Evolutionary conservation across 2,888 invertebrate species (phyloP).

Genomic region (Xylota sylvarum): DNA sequence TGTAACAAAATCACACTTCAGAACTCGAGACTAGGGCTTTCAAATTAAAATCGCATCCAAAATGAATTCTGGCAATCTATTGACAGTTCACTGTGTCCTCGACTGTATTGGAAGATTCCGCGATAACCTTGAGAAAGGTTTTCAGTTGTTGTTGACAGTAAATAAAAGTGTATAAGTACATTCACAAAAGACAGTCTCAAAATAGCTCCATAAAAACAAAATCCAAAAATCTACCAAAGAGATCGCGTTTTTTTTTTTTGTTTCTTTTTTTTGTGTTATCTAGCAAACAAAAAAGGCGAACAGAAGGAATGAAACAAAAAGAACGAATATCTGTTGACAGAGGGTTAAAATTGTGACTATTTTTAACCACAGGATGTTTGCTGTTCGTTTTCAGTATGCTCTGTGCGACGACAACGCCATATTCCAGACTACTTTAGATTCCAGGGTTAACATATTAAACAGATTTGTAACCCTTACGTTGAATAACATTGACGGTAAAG

Average conservation of each 20-base stretch:
- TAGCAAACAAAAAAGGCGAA: conserved; percentile 13
- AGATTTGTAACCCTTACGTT: conserved; percentile 8
- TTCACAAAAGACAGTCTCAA: conserved; percentile 8
- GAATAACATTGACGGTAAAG: conserved; percentile 10
- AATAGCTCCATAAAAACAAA: conserved; percentile 6
- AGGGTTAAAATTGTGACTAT: conserved; percentile 42
- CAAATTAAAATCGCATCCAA: conserved; percentile 46
- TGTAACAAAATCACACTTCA: conserved; percentile 47
- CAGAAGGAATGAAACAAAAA: conserved; percentile 9
- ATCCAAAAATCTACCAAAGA: conserved; percentile 9
- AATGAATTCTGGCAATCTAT: conserved; percentile 17
- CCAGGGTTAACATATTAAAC: conserved; percentile 14
- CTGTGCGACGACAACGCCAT: neutral
- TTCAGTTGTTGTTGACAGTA: conserved; percentile 10
- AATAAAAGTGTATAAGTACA: neutral
- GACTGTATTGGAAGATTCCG: conserved; percentile 2
- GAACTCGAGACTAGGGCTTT: conserved; percentile 12
- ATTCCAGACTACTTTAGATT: conserved; percentile 28
- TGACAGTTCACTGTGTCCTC: neutral
- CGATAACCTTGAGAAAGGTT: conserved; percentile 24
- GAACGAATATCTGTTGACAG: conserved; percentile 3
- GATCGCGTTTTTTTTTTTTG: neutral
- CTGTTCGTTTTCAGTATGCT: conserved; percentile 36
- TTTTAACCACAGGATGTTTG: conserved; percentile 69
- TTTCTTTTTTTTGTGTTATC: conserved; percentile 23